Evolutionary conservation across 2,888 invertebrate species (phyloP), one percentile per base, ranked within the genome.

Genomic region (Macropis europaea): DNA sequence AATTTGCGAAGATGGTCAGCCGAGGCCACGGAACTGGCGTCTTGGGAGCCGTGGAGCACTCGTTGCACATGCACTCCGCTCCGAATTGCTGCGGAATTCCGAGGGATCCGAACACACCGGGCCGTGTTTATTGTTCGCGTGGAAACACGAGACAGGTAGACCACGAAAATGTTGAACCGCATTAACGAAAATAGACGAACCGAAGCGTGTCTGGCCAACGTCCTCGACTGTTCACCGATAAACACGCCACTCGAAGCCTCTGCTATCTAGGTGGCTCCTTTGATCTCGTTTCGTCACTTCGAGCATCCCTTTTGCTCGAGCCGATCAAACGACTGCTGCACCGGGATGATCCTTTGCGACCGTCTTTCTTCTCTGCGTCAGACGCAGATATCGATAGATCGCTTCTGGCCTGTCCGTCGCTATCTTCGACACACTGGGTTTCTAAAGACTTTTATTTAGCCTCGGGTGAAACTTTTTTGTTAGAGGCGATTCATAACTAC

Each of bases 201-300:
- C 34, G 52, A 22, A 22, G 13, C 85, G 88, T 88, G 87, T 89
- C 85, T 89, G 89, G 86, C 81, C 83, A 88, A 82, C 83, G 84
- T 89, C 87, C 84, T 72, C 69, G 77, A 73, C 77, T n/a, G n/a
- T 63, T 77, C 73, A 11, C 69, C 78, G 87, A 88, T 87, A 86
- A 87, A 85, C 84, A 83, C 71, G 70, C 68, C 76, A 79, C 82
- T 76, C 77, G 75, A 82, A 61, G 61, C 67, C 68, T 50, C 13
- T 45, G 54, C 68, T 85, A 83, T 85, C 83, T 72, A 13, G 42
- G 48, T 15, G 4, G 62, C 57, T 77, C 73, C 86, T 87, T 87
- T 87, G 85, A 87, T 87, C 84, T 86, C 62, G 7, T n/a, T 4
- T 54, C 38, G 54, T 47, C 59, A 59, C 73, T 60, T 40, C 34